Evolutionary conservation across 2,888 invertebrate genomes (phyloP).

Genomic region (Drosophila antonietae): DNA sequence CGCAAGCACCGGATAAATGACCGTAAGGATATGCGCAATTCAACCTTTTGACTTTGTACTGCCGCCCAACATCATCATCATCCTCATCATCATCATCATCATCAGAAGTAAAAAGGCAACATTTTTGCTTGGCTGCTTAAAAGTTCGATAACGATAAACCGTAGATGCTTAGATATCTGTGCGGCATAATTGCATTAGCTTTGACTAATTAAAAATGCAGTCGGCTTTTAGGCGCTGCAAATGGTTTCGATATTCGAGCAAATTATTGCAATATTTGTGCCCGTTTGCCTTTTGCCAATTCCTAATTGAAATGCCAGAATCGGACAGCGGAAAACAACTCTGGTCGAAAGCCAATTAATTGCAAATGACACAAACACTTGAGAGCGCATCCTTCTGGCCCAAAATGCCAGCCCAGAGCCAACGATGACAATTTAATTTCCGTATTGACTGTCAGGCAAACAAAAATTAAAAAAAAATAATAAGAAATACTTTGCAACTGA

Average conservation of each 20-base stretch:
- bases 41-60: no score
- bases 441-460: slow-evolving; percentile 38
- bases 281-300: slow-evolving; percentile 50
- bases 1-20: slow-evolving; percentile 33
- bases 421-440: slow-evolving; percentile 76
- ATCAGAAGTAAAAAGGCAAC: slow-evolving; percentile 47
- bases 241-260: slow-evolving; percentile 43
- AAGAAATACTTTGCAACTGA: slow-evolving; percentile 33
- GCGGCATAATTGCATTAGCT: slow-evolving; percentile 63
- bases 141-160: slow-evolving; percentile 47
- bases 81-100: not conserved
- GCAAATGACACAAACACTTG: slow-evolving; percentile 76
- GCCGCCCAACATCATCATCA: not conserved
- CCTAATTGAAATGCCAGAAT: slow-evolving; percentile 70
- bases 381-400: slow-evolving; percentile 54
- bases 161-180: slow-evolving; percentile 40
- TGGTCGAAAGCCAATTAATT: slow-evolving; percentile 76
- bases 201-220: slow-evolving; percentile 71
- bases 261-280: slow-evolving; percentile 63
- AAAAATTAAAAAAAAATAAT: slow-evolving; percentile 7
- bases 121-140: slow-evolving; percentile 35
- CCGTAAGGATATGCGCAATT: slow-evolving; percentile 19
- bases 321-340: slow-evolving; percentile 62
- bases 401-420: slow-evolving; percentile 39
- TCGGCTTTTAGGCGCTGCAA: slow-evolving; percentile 69